Conservation (phyloP, 2,888 invertebrate species). For the Cataglyphis cursor region DNA sequence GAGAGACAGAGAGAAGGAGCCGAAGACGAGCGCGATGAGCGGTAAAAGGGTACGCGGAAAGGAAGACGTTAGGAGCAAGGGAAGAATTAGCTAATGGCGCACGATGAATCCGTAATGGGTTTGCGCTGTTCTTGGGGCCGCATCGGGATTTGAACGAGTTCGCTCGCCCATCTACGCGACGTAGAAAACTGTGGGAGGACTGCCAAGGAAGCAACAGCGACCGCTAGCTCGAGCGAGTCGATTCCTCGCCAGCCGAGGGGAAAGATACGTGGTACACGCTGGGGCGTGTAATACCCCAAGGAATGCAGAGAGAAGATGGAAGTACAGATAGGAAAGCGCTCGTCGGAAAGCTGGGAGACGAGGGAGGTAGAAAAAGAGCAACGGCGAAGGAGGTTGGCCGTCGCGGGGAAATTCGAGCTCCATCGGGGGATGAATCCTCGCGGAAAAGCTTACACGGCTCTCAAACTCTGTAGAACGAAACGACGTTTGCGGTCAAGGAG, state of each 20-base stretch:
- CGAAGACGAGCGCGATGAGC: constrained; percentile 57
- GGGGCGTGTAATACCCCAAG: constrained; percentile 85
- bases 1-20: constrained; percentile 48
- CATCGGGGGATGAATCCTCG: constrained; percentile 80
- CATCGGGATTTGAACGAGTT: constrained; percentile 82
- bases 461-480: constrained; percentile 82
- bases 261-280: constrained; percentile 69
- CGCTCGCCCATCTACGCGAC: constrained; percentile 64
- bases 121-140: constrained; percentile 84
- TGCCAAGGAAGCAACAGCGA: constrained; percentile 49
- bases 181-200: constrained; percentile 44
- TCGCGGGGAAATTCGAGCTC: constrained; percentile 56
- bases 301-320: constrained; percentile 85
- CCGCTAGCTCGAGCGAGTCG: constrained; percentile 41
- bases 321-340: constrained; percentile 83
- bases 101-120: constrained; percentile 87
- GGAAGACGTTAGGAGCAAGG: constrained; percentile 81
- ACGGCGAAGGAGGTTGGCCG: constrained; percentile 72
- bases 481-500: constrained; percentile 79
- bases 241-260: constrained; percentile 63
- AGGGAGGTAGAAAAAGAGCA: constrained; percentile 39
- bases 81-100: constrained; percentile 86
- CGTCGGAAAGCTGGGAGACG: constrained; percentile 42
- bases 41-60: constrained; percentile 78
- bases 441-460: constrained; percentile 83